Evolutionary conservation across 2,797 vertebrate species (phyloP), one percentile per base, ranked within the genome.

Genomic region (Typhlichthys subterraneus): DNA sequence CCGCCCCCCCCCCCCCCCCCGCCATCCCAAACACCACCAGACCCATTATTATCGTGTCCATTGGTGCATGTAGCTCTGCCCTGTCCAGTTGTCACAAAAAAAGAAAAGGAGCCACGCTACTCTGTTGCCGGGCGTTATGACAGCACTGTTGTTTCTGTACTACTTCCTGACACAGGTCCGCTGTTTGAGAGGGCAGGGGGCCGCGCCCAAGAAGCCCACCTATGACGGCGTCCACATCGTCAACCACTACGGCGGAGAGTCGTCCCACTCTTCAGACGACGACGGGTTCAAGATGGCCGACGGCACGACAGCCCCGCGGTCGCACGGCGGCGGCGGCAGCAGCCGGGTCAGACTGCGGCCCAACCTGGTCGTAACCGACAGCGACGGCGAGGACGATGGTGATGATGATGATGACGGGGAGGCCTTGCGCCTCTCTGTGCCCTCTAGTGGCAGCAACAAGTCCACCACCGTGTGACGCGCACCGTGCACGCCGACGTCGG

Each of bases 161-260:
- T 60, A 6, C 5, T 49, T 48, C 0, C 49, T 80, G 82, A 76
- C 66, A 85, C 94, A 99, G 98, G 92, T 98, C 76, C 92, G 90
- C 85, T 97, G 94, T 85, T 89, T 98, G 80, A 96, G 95, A 93
- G 94, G 94, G 67, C 94, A 93, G 92, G 95, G 87, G 89, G 82
- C 70, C 68, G 85, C 94, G 88, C 80, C 88, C 88, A 77, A 73
- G 88, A 94, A 90, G 78, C 84, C 91, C 88, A 86, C 88, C 86
- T 98, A 97, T 96, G 98, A 99, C 73, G 94, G 96, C 76, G 96
- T 99, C 90, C 97, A 98, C 88, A 95, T 99, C 45, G 93, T 99
- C 87, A 97, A 91, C 87, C 97, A 99, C 91, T 96, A 97, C 63
- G 88, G 86, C 60, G 93, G 88, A 68, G 95, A 94, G 76, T 95